phyloP scores from a whole-genome alignment of 2,797 vertebrate species.

The Cyclopterus lumpus region DNA sequence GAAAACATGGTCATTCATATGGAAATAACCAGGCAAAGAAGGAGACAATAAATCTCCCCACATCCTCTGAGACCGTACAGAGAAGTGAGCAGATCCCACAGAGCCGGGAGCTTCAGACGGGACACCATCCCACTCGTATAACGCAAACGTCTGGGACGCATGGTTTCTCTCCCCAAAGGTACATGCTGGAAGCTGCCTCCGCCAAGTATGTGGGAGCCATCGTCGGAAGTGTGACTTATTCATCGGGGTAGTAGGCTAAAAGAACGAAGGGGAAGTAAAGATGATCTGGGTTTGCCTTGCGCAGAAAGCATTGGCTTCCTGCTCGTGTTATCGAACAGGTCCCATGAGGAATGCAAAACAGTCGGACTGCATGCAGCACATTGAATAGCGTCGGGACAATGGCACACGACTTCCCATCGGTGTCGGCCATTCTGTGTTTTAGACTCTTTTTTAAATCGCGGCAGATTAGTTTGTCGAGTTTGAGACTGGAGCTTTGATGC shows the following conservation, averaged over 20 bases:
- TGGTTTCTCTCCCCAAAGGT: constrained; percentile 16
- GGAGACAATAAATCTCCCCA: constrained; percentile 67
- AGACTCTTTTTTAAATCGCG: constrained; percentile 5
- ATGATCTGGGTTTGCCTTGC: background rate
- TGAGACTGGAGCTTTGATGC: background rate
- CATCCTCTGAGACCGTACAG: constrained; percentile 45
- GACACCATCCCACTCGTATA: constrained; percentile 28
- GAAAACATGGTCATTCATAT: constrained; percentile 74
- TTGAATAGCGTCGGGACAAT: constrained; percentile 25
- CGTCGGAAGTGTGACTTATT: constrained; percentile 3
- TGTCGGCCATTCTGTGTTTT: constrained; percentile 10
- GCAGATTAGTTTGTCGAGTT: constrained; percentile 9
- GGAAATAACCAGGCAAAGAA: constrained; percentile 69
- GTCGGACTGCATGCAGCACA: background rate
- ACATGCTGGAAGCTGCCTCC: constrained; percentile 20
- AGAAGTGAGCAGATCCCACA: constrained; percentile 40
- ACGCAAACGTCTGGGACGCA: constrained; percentile 22
- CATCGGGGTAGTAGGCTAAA: background rate
- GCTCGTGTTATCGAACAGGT: constrained; percentile 17
- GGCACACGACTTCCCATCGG: constrained; percentile 22
- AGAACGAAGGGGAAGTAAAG: background rate
- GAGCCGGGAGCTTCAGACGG: constrained; percentile 48
- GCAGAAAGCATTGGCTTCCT: constrained; percentile 11
- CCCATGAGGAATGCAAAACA: constrained; percentile 13
- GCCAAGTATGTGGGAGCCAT: constrained; percentile 31